Evolutionary conservation across 2,888 invertebrate species (phyloP).

Genomic region (Lasius platythorax): DNA sequence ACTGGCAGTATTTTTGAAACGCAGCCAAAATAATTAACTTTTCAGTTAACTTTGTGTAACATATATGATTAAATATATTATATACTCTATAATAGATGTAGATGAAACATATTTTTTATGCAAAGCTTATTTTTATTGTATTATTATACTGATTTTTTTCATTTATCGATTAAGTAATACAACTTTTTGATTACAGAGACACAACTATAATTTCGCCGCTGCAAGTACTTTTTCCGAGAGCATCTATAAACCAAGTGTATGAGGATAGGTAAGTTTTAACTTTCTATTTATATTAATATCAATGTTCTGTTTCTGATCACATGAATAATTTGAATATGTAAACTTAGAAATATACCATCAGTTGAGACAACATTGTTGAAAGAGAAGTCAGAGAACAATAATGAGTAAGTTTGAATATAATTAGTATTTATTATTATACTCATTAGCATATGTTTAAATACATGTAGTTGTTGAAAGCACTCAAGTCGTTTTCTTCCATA

Average conservation of each 20-base stretch:
- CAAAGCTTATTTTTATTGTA: background rate
- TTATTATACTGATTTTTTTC: background rate
- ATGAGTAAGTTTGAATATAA: background rate
- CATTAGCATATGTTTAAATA: background rate
- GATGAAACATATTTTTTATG: background rate
- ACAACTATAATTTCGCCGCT: constrained; percentile 26
- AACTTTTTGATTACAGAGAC: constrained; percentile 23
- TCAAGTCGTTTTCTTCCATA: background rate
- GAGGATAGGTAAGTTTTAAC: constrained; percentile 31
- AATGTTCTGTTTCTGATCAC: background rate
- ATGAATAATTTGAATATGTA: constrained; percentile 3
- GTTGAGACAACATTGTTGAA: background rate
- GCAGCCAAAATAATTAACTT: background rate
- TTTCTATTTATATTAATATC: background rate
- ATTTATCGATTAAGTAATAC: constrained; percentile 7
- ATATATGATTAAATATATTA: background rate
- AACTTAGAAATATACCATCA: constrained; percentile 3
- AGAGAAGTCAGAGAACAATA: constrained; percentile 4
- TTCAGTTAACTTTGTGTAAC: background rate
- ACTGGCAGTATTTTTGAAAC: background rate
- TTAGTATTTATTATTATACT: background rate
- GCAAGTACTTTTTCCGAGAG: constrained; percentile 30
- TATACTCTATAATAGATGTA: background rate
- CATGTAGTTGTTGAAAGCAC: background rate
- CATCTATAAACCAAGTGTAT: constrained; percentile 13